Evolutionary conservation across 1,140 invertebrate genomes (phyloP), one percentile per base, ranked within the genome.

Genomic region (Lasioglossum baleicum): DNA sequence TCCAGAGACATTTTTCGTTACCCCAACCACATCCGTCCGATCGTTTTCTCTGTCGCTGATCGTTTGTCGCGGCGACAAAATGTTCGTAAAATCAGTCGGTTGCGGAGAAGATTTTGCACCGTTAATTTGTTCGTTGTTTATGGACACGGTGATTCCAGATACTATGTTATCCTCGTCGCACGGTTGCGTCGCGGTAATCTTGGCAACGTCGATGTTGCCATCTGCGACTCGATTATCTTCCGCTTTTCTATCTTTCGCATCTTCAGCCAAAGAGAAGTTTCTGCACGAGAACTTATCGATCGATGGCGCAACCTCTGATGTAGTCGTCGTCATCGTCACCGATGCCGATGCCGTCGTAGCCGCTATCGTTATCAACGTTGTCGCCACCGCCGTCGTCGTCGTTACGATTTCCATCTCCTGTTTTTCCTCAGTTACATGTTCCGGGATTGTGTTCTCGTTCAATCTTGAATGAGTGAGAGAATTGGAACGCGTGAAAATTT

Each of bases 371-470:
- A 82, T 87, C 7, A 87, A 48, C 35, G 80, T 85, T 2, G 90
- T 56, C 53, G 92, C 90, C 48, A 92, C 72, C 17, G 4, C 5
- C 15, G 51, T 15, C 17, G 15, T 15, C 51, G 51, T 6, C 51
- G 51, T 35, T 5, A 35, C 35, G 35, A 5, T 53, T 53, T 53
- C 51, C 51, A 53, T 17, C 51, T 15, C 51, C 51, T 35, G 42
- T 1, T 79, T 68, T 6, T 81, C 70, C 40, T 48, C 84, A 26
- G 83, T 87, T 7, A 85, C 53, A 35, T 78, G 88, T 26, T 81
- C 85, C 4, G 90, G 58, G 51, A 92, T 90, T 44, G 92, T 72
- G 78, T 89, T 94, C 83, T 96, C 95, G 79, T 96, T 95, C 86
- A 96, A 88, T 69, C 95, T 96, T 87, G 35, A 0, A n/a, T 7